Base-by-base conservation (phyloP, 2,888 invertebrate genomes). In the Drosophila tanythrix region DNA sequence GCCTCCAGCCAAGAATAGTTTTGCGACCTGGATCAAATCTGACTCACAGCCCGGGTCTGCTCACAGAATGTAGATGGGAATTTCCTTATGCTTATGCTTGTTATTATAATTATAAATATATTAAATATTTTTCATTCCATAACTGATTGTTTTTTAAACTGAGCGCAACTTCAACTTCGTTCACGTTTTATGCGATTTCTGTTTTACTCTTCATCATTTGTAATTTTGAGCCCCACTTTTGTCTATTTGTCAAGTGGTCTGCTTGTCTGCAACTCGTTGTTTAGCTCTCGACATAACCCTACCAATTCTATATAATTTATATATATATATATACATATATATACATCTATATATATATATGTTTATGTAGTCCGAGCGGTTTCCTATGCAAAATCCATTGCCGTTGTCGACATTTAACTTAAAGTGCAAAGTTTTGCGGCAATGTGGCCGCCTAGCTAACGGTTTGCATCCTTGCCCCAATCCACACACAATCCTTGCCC, bases 341-440 rank as follows among this genome's bases (percentile, higher is more conserved):
- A 21, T 21, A 21, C 1, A 33, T n/a, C n/a, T 18, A 18, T 4
- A 11, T 27, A 10, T n/a, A 8, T n/a, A 0, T 65, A 56, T 62
- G 57, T 65, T 36, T 51, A 31, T 33, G 59, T 43, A 31, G 57
- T 67, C 66, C 62, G 29, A 75, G 58, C 31, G 61, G 66, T 56
- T 68, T 75, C 59, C 59, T 69, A 52, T 48, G 65, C 57, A 57
- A 74, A 82, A 71, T 70, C 72, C 81, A 59, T 51, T 27, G 69
- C 53, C 72, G 48, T 70, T 58, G 79, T 71, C 76, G 70, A 68
- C 79, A 72, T 72, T 78, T 70, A 73, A 65, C 74, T 74, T 75
- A 70, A 77, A 85, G 78, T 80, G 83, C 61, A 84, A 84, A 84
- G 81, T 88, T 88, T 74, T 87, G 84, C 67, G 79, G 88, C 75